Conservation (phyloP, 2,888 invertebrate species). For the Actias luna region DNA sequence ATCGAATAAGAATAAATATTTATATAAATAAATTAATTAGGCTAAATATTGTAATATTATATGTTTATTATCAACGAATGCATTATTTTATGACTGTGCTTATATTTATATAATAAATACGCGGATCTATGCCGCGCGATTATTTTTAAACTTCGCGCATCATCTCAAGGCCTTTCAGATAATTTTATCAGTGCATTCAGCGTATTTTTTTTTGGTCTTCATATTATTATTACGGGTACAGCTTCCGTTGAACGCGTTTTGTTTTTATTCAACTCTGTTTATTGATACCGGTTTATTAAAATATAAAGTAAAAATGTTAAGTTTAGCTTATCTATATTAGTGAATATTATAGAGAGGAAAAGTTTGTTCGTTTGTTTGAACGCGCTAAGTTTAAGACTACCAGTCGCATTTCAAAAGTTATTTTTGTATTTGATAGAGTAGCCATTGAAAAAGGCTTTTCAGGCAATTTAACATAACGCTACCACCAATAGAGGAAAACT, state of each 20-base stretch:
- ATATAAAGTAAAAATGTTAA: not conserved
- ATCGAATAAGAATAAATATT: not conserved
- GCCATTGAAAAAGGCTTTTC: no score
- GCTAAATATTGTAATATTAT: not conserved
- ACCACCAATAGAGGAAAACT: no score
- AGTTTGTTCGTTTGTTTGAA: no score
- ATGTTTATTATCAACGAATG: not conserved
- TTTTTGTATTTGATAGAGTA: no score
- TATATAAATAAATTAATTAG: not conserved
- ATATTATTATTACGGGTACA: not conserved
- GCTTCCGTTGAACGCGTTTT: not conserved
- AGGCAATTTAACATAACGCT: no score
- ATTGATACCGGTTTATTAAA: not conserved
- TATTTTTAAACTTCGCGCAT: conserved; percentile 2
- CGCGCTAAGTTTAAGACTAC: no score
- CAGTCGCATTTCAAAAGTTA: no score
- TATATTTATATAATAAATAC: not conserved
- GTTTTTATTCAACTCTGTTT: not conserved
- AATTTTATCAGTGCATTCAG: conserved; percentile 6
- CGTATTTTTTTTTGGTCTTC: not conserved
- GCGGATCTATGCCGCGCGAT: not conserved
- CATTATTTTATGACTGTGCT: not conserved
- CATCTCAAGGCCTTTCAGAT: not conserved
- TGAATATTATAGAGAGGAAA: no score
- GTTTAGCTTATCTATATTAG: not conserved